Percentiles rank a stretch among this genome's conserved stretches.
These are phyloP conservation scores for Lithobius niger DNA, from an alignment of 1,140 invertebrate species.

Conservation along the genomic window DNA sequence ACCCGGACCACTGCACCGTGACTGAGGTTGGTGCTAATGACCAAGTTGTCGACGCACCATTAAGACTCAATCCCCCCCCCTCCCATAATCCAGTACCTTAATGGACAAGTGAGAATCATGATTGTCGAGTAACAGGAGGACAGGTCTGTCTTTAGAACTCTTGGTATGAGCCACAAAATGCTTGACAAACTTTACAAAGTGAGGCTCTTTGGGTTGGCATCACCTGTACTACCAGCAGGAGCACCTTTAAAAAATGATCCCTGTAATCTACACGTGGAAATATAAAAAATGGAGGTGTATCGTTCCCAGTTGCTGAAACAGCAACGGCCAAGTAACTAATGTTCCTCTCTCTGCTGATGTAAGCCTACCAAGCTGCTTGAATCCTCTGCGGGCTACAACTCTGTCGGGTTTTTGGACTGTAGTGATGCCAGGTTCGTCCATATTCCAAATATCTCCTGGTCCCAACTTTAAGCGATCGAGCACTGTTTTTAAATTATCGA, in stretches of 20 bases:
- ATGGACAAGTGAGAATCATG: slow-evolving; percentile 17
- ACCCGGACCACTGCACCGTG: too few species aligned
- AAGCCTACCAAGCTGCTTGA: slow-evolving; percentile 31
- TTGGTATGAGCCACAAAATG: slow-evolving; percentile 24
- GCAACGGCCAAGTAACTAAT: slow-evolving; percentile 19
- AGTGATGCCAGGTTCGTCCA: slow-evolving; percentile 37
- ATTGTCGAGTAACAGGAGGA: slow-evolving; percentile 19
- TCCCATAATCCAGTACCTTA: slow-evolving; percentile 14
- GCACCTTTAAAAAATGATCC: slow-evolving; percentile 22
- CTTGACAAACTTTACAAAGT: slow-evolving; percentile 31
- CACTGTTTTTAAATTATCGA: slow-evolving; percentile 17
- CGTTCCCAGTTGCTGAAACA: slow-evolving; percentile 22
- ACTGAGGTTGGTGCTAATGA: too few species aligned
- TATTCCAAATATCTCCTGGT: slow-evolving; percentile 30
- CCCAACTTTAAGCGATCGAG: slow-evolving; percentile 19
- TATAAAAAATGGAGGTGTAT: slow-evolving; percentile 24
- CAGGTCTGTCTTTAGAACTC: slow-evolving; percentile 11
- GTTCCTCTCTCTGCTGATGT: slow-evolving; percentile 33
- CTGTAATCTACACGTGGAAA: slow-evolving; percentile 24
- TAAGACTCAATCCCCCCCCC: too few species aligned
- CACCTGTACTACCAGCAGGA: slow-evolving; percentile 24
- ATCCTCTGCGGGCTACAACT: slow-evolving; percentile 30
- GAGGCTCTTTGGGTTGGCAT: slow-evolving; percentile 25
- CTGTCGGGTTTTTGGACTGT: slow-evolving; percentile 33
- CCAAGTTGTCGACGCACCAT: too few species aligned